These are phyloP conservation scores for Micoletzkya japonica DNA, from an alignment of 2,888 invertebrate species.

Conservation along the genomic window DNA sequence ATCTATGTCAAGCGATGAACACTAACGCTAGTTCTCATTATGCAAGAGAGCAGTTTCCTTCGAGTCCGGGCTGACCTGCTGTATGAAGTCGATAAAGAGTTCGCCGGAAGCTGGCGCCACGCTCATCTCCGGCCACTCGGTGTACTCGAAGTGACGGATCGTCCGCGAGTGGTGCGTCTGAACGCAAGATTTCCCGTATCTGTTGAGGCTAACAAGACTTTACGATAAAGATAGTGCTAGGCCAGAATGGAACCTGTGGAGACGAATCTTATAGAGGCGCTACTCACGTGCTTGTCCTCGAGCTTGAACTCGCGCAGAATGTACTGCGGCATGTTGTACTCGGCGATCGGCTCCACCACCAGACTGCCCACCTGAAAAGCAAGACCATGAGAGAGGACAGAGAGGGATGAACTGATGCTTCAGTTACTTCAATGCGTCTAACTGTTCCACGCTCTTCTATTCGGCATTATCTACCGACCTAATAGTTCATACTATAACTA, in stretches of 20 bases:
- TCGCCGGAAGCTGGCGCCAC: slow-evolving; percentile 92
- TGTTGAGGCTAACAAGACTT: too few relatives aligned
- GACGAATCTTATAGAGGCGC: background rate
- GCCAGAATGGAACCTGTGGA: background rate
- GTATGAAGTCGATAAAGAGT: slow-evolving; percentile 98
- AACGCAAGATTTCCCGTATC: too few relatives aligned
- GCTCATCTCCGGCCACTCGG: slow-evolving; percentile 72
- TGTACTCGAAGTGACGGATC: slow-evolving; percentile 84
- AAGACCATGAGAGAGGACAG: slow-evolving; percentile 26
- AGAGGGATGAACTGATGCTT: slow-evolving; percentile 25
- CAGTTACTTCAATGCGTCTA: too few relatives aligned
- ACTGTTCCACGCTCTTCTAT: too few relatives aligned
- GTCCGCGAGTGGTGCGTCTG: slow-evolving; percentile 92
- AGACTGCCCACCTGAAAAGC: slow-evolving; percentile 90
- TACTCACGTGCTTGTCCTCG: slow-evolving; percentile 81
- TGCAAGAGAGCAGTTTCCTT: too few relatives aligned
- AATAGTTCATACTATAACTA: too few relatives aligned
- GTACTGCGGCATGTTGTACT: slow-evolving; percentile 99
- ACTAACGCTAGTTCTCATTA: too few relatives aligned
- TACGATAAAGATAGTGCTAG: background rate
- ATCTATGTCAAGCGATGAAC: too few relatives aligned
- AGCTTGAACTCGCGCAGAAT: slow-evolving; percentile 96
- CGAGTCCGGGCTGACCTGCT: slow-evolving; percentile 71
- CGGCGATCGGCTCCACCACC: slow-evolving; percentile 97
- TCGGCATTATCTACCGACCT: too few relatives aligned